Evolutionary conservation across 1,140 invertebrate genomes (phyloP).

Genomic region (Contarinia nasturtii): DNA sequence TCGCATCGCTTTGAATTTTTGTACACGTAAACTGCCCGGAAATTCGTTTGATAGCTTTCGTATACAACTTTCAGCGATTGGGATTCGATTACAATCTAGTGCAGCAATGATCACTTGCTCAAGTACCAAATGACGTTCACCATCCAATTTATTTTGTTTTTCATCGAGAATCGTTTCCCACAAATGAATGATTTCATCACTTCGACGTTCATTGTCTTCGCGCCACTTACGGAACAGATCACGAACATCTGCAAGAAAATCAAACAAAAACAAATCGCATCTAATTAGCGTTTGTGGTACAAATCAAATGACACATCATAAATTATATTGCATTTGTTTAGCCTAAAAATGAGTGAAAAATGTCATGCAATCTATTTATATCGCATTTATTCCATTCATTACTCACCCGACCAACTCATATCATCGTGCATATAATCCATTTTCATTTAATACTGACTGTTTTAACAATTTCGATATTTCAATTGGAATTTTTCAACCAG

Average conservation of each 20-base stretch:
- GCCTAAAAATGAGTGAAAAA: background rate
- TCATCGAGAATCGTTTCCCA: constrained; percentile 62
- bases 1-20: constrained; percentile 69
- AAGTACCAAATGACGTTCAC: constrained; percentile 64
- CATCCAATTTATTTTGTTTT: constrained; percentile 64
- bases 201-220: constrained; percentile 78
- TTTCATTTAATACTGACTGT: constrained; percentile 1
- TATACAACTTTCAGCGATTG: constrained; percentile 64
- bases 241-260: constrained; percentile 44
- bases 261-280: background rate
- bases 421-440: constrained; percentile 29
- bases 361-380: background rate
- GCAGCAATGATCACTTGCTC: constrained; percentile 90
- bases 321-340: background rate
- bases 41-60: constrained; percentile 64
- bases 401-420: constrained; percentile 28
- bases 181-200: constrained; percentile 69
- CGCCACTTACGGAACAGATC: constrained; percentile 73
- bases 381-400: background rate
- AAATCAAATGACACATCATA: background rate
- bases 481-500: too few relatives aligned
- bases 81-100: constrained; percentile 63
- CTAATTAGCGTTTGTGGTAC: background rate
- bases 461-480: too few relatives aligned
- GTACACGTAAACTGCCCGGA: constrained; percentile 73